These are phyloP conservation scores for Halcyon leucocephala DNA, from an alignment of 2,797 vertebrate genomes.

Conservation along the genomic window DNA sequence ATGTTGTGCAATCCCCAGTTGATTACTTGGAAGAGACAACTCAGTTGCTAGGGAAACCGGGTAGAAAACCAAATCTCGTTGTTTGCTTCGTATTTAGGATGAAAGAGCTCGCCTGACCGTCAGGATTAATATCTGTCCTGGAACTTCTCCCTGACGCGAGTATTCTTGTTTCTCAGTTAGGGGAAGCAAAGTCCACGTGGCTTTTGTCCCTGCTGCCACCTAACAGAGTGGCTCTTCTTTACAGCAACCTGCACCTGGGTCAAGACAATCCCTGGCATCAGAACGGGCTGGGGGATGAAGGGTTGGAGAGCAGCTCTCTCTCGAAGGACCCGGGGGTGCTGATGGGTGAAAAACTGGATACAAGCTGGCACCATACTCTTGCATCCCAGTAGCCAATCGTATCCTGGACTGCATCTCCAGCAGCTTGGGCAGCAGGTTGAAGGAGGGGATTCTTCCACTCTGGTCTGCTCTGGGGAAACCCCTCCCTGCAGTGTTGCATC, in stretches of 20 bases:
- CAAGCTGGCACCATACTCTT: not conserved
- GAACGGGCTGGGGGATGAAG: not conserved
- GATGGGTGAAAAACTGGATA: not conserved
- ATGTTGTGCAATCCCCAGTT: not conserved
- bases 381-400: not conserved
- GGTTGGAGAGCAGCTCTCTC: not conserved
- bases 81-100: not conserved
- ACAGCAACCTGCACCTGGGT: not conserved
- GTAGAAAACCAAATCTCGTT: not conserved
- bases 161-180: not conserved
- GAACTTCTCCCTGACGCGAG: accelerated
- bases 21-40: not conserved
- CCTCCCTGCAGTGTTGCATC: not conserved
- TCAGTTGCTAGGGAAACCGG: not conserved
- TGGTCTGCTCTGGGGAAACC: not conserved
- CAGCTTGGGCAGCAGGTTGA: not conserved
- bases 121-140: not conserved
- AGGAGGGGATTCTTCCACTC: not conserved
- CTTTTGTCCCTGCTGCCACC: not conserved
- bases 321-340: not conserved
- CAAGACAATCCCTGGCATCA: not conserved
- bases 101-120: not conserved
- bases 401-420: not conserved
- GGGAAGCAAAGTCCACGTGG: not conserved
- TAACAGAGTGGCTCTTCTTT: not conserved